A percentile compares a stretch with the other conserved stretches of the same genome.
These are phyloP conservation scores for Grammomys dolichurus DNA, from an alignment of 2,113 vertebrate species.

Conservation along the genomic window DNA sequence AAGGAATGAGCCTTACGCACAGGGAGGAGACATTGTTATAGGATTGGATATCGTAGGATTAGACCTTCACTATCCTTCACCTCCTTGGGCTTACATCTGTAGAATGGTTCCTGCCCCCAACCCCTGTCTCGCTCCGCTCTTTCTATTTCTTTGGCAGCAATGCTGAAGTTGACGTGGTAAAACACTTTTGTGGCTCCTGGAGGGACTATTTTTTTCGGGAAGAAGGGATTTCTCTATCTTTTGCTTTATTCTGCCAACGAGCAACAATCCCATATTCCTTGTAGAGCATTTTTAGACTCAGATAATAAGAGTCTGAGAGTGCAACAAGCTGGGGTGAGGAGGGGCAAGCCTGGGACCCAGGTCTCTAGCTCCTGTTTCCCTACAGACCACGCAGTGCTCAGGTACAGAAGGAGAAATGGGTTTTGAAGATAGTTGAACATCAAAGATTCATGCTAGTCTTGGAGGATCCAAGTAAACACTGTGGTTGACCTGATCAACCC, in stretches of 20 bases:
- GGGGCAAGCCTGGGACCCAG: background rate
- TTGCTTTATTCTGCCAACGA: conserved; percentile 51
- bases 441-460: rapidly evolving
- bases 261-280: conserved; percentile 30
- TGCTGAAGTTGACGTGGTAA: conserved; percentile 57
- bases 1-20: background rate
- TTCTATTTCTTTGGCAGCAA: background rate
- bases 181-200: background rate
- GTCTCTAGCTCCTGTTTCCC: background rate
- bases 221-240: conserved; percentile 10
- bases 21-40: background rate
- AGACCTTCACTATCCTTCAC: conserved; percentile 24
- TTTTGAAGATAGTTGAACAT: background rate
- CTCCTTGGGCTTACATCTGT: conserved; percentile 12
- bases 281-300: background rate
- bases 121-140: rapidly evolving
- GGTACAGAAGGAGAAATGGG: background rate
- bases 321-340: background rate
- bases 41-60: conserved; percentile 39
- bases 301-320: background rate
- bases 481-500: background rate
- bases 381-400: background rate
- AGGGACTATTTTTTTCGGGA: conserved; percentile 42
- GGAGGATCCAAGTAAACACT: rapidly evolving
- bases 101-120: background rate